Evolutionary conservation across 1,140 invertebrate species (phyloP).

Genomic region (Pseudomyrmex pallidus): DNA sequence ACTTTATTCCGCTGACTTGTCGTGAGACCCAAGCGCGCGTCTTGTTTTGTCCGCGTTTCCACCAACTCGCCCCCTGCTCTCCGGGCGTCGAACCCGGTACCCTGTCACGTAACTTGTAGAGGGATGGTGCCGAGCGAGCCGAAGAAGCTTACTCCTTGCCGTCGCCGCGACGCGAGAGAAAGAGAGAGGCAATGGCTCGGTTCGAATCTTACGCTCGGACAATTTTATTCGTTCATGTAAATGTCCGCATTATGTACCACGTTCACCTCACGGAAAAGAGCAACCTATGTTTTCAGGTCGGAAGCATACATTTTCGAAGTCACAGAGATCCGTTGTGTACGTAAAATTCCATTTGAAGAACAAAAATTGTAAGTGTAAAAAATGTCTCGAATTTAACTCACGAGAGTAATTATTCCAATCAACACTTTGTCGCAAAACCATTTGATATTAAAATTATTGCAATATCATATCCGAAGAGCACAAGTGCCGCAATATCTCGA

Average conservation of each 20-base stretch:
- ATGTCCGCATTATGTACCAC: slow-evolving; percentile 50
- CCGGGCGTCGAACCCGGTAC: slow-evolving; percentile 66
- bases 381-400: no score
- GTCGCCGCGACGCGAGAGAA: neutral
- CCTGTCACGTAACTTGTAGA: slow-evolving; percentile 69
- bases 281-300: slow-evolving; percentile 25
- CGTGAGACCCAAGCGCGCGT: slow-evolving; percentile 69
- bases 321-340: neutral
- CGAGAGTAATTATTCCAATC: no score
- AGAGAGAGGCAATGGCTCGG: slow-evolving; percentile 16
- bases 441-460: neutral
- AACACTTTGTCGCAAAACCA: no score
- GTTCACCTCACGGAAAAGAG: slow-evolving; percentile 15
- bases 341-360: slow-evolving; percentile 29
- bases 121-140: slow-evolving; percentile 31
- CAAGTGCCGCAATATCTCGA: slow-evolving; percentile 10
- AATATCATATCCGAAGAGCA: neutral
- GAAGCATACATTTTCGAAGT: slow-evolving; percentile 43
- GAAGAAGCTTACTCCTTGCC: slow-evolving; percentile 43
- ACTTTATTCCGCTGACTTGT: slow-evolving; percentile 82
- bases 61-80: slow-evolving; percentile 1
- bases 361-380: neutral
- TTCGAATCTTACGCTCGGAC: slow-evolving; percentile 57
- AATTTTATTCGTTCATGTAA: slow-evolving; percentile 66
- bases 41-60: slow-evolving; percentile 79